These are phyloP conservation scores for Kryptolebias ocellatus DNA, from an alignment of 2,797 vertebrate species.

Conservation along the genomic window DNA sequence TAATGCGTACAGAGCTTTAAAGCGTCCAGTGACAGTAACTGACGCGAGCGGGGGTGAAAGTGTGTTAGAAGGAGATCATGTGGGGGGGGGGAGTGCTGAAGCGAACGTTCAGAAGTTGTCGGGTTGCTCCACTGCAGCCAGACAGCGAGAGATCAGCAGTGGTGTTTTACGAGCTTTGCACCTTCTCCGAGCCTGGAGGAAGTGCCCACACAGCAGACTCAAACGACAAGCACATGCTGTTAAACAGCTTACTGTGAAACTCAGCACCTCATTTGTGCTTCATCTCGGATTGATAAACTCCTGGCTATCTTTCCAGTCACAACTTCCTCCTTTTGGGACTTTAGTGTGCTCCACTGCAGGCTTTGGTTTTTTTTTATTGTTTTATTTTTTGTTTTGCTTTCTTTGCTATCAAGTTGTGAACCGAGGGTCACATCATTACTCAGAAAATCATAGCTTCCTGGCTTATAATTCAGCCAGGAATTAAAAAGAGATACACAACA, in stretches of 20 bases:
- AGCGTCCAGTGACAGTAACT: constrained; percentile 35
- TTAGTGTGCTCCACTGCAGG: constrained; percentile 1
- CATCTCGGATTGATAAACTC: constrained; percentile 46
- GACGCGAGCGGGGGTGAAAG: constrained; percentile 29
- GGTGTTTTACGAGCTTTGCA: constrained; percentile 38
- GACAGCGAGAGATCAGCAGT: constrained; percentile 39
- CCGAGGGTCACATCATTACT: constrained; percentile 45
- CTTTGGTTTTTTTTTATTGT: constrained; percentile 22
- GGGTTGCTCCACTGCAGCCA: constrained; percentile 29
- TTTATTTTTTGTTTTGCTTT: constrained; percentile 12
- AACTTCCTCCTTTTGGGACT: constrained; percentile 10
- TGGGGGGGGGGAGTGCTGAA: constrained; percentile 38
- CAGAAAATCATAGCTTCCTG: constrained; percentile 25
- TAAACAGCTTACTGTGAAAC: constrained; percentile 19
- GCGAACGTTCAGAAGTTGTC: constrained; percentile 52
- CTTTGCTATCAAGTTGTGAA: constrained; percentile 21
- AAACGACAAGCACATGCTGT: constrained; percentile 14
- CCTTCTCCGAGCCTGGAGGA: constrained; percentile 32
- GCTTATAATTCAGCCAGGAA: constrained; percentile 32
- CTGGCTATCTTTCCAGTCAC: constrained; percentile 11
- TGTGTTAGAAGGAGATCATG: constrained; percentile 45
- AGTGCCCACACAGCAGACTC: constrained; percentile 47
- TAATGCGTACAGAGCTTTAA: neutral
- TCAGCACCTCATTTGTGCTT: constrained; percentile 29
- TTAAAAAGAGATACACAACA: constrained; percentile 10